A percentile compares a stretch with the other conserved stretches of the same genome.
phyloP scores from a whole-genome alignment of 2,888 invertebrate species.

The Caradrina clavipalpis region DNA sequence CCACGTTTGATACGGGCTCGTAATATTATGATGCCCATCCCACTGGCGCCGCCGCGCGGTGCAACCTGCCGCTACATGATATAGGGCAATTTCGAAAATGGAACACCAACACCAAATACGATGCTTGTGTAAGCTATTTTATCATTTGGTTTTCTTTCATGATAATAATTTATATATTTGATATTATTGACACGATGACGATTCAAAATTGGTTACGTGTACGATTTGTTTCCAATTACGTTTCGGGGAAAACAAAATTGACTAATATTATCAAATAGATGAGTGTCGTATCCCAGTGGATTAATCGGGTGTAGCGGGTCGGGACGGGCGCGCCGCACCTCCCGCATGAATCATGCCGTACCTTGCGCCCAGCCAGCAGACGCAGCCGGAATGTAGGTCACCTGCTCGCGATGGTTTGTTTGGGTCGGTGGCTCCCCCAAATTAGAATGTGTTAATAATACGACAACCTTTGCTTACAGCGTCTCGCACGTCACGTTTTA shows the following conservation, averaged over 20 bases:
- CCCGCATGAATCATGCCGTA: conserved; percentile 83
- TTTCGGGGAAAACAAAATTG: not conserved
- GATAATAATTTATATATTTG: not conserved
- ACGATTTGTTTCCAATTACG: not conserved
- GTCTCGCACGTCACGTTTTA: conserved; percentile 72
- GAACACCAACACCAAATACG: conserved; percentile 36
- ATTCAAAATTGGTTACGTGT: not conserved
- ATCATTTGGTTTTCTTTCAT: conserved; percentile 14
- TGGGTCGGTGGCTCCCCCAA: conserved; percentile 84
- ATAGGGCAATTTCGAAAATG: conserved; percentile 23
- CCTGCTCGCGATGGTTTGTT: conserved; percentile 89
- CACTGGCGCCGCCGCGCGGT: conserved; percentile 65
- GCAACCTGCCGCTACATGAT: conserved; percentile 36
- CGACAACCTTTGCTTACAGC: conserved; percentile 85
- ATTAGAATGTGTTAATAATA: conserved; percentile 89
- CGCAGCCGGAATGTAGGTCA: conserved; percentile 87
- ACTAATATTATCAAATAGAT: conserved; percentile 3
- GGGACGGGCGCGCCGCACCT: conserved; percentile 57
- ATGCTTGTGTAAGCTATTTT: conserved; percentile 6
- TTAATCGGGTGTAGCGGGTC: conserved; percentile 46
- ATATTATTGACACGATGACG: not conserved
- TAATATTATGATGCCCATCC: conserved; percentile 59
- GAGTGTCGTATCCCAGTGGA: conserved; percentile 31
- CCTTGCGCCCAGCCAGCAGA: conserved; percentile 81
- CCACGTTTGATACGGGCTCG: conserved; percentile 63